Evolutionary conservation across 2,888 invertebrate genomes (phyloP), one percentile per base, ranked within the genome.

Genomic region (Xestia sexstrigata): DNA sequence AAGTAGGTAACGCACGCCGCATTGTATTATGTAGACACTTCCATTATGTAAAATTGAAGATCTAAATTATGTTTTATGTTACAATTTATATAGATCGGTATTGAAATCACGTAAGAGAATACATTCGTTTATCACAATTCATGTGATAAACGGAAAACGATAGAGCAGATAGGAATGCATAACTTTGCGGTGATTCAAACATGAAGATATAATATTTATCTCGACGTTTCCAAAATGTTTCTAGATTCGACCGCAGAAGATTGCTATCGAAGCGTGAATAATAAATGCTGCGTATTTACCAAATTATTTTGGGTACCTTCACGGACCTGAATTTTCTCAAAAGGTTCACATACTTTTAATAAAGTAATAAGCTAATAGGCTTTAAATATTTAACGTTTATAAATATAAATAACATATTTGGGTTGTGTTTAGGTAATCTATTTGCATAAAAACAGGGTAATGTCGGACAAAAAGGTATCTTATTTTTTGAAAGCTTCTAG

Each of bases 1-100:
- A 89, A 88, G 88, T 89, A 90, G 89, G 89, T 90, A 91, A 91
- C 88, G 85, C 79, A 87, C 82, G 78, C 81, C 76, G 81, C 82
- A 91, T 90, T 91, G 89, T 90, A 85, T 87, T 87, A 89, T 87
- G 73, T 80, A 87, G 84, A 84, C 75, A 77, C 81, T 67, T 81
- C 78, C 72, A 84, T 83, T 79, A 86, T 83, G 75, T 75, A 81
- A 82, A 78, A 88, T 78, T 66, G 30, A 65, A 71, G n/a, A 78
- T 74, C 60, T 70, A 60, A 78, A 66, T 73, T 55, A 58, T 49
- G 35, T 71, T 74, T 74, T 9, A 30, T 67, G 42, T 13, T 65
- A 68, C 63, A 73, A 58, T 65, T 49, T 26, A 35, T 35, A 81
- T 13, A 67, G 39, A 79, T 72, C 39, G 6, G n/a, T 58, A 63